Base-by-base conservation (phyloP, 2,797 vertebrate genomes). In the Acanthornis magna region DNA sequence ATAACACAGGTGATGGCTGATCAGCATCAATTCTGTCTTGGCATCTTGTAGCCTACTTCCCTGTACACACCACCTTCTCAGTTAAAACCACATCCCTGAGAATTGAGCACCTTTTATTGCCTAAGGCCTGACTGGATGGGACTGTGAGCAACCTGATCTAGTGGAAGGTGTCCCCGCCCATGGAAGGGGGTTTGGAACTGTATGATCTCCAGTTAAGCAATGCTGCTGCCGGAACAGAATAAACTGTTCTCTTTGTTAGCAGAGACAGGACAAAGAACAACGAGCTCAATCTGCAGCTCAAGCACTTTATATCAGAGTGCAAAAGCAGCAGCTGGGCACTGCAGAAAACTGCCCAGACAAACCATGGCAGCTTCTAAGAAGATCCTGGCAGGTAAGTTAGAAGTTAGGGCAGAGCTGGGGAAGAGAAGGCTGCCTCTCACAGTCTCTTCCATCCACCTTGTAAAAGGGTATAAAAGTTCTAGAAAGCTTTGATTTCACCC, bases 341-440 rank as follows among this genome's bases (percentile, higher is more conserved):
- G 63, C 65, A 76, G 29, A 57, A 67, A 57, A 67, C 5, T 16
- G 45, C 30, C 60, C 2, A 1, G 32, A n/a, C 42, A 70, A 73
- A 78, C 25, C n/a, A 29, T 0, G 0, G 66, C 1, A 4, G 42
- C 34, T 55, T 26, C 27, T 20, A 38, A 42, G 21, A 34, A 38
- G 0, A 47, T 29, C 77, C 60, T 32, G 72, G 10, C 47, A 85
- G 47, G 61, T 4, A 10, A 0, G 0, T 21, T 1, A 55, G 57
- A 48, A 25, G 19, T n/a, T 53, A 13, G 25, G 30, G 42, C 16
- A 67, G 42, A 65, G 55, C 65, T 65, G 73, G 32, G 11, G 16
- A 72, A 65, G 29, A 36, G 23, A 76, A 60, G 5, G 21, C 21
- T 10, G 4, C 25, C 19, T 60, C 40, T 72, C 43, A n/a, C 32